Evolutionary conservation across 2,113 vertebrate genomes (phyloP), one percentile per base, ranked within the genome.

Genomic region (Aldabrachelys gigantea): DNA sequence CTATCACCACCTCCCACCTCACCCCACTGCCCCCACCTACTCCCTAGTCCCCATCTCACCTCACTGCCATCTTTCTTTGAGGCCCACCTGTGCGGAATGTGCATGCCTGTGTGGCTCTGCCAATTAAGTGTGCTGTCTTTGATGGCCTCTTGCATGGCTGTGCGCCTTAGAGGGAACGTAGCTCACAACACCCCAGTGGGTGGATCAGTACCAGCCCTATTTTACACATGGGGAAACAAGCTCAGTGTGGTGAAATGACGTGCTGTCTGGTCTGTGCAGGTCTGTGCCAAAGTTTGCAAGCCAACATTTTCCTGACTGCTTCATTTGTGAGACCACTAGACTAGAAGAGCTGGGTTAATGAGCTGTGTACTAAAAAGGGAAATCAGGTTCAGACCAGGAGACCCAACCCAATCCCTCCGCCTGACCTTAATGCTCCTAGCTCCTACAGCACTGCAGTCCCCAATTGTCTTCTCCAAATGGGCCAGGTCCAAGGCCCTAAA

Each of bases 351-450:
- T 25, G 72, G 5, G 38, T 44, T 76, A 44, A 75, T 44, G 38
- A 76, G 38, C 24, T 76, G 22, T 47, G 59, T 88, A 7, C 6
- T 89, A 72, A 80, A 93, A 85, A 54, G 13, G 5, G 8, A 90
- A 89, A 59, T 87, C 29, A 8, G 19, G 50, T 81, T 89, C 81
- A 27, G 0, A 2, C 8, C 54, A 81, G 12, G 54, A 89, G 93
- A 91, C 22, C 6, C 78, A 80, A 35, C 6, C 5, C 11, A 35
- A 49, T 31, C 49, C 50, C 2, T 0, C 4, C 65, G 44, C 41
- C 21, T 13, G 53, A 35, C 79, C 79, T 83, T n/a, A 78, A 16
- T 88, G 53, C 9, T 29, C 13, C 53, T 53, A 62, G 53, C 7
- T 29, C 13, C 49, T 57, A 62, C 13, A 47, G 44, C 10, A 6